A percentile compares a stretch with the other conserved stretches of the same genome.
Conservation (phyloP, 2,113 vertebrate genomes). For the Donacobius atricapilla region DNA sequence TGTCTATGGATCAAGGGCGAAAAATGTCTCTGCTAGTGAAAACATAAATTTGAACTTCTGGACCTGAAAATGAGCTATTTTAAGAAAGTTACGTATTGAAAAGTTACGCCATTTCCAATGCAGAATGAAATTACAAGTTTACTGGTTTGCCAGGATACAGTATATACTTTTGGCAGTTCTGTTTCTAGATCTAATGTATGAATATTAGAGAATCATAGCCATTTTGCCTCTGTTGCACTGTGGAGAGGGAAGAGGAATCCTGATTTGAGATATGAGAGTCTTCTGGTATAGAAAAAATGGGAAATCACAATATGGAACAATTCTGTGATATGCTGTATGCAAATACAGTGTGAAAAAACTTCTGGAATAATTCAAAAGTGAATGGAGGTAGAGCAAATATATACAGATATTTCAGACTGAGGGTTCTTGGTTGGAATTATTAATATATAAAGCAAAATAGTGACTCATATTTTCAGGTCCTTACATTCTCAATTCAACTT, state of each 20-base stretch:
- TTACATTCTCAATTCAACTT: background rate
- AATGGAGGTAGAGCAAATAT: background rate
- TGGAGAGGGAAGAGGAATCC: background rate
- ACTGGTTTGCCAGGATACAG: background rate
- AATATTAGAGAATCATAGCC: background rate
- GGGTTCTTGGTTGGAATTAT: background rate
- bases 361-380: background rate
- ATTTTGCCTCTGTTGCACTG: background rate
- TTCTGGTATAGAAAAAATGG: background rate
- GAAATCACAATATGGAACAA: background rate
- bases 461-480: background rate
- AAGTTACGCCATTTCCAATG: background rate
- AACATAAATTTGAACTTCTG: background rate
- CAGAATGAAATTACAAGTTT: background rate
- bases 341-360: background rate
- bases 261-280: background rate
- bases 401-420: background rate
- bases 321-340: background rate
- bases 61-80: background rate
- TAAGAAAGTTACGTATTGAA: background rate
- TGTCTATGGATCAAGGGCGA: background rate
- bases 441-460: background rate
- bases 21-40: background rate
- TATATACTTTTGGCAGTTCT: background rate
- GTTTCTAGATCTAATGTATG: background rate